Evolutionary conservation across 1,140 invertebrate genomes (phyloP), one percentile per base, ranked within the genome.

Genomic region (Hylyphantes graminicola): DNA sequence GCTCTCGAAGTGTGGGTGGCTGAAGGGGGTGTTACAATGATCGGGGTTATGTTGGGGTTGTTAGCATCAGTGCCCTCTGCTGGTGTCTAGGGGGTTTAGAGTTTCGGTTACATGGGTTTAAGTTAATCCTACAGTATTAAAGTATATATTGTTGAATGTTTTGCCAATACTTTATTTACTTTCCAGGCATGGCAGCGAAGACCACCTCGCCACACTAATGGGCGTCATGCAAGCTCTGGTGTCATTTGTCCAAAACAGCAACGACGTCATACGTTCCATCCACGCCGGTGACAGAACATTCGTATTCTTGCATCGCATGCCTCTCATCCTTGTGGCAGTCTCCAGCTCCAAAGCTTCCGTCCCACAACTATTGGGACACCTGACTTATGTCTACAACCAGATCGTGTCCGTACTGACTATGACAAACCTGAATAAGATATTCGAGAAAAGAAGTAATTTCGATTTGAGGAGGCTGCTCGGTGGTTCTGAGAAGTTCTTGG

Each of bases 211-310:
- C 0, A 97, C 96, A 6, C 90, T 98, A 13, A 98, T 97, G 92
- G 97, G 97, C 13, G 94, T 98, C 0, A 96, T 99, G 91, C 96
- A 98, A 90, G 97, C 96, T 7, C 89, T 98, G 79, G 96, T 98
- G 0, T 98, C 96, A 74, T 96, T 98, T 88, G 94, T 98, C 0
- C 94, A 96, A 89, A 93, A 94, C 87, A 93, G 92, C 79, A 93
- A 94, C 86, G 96, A 97, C 90, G 93, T 93, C 85, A 94, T 99
- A 57, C 92, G 94, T 84, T 96, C 94, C 2, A 95, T 98, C 67
- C 93, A 94, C 86, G 94, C 95, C 0, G 94, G 94, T n/a, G 93
- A 94, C 86, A 95, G 94, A 51, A 94, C 94, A 88, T 95, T 97
- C 89, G 96, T 97, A 4, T 98, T 98, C 90, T 90, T 98, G 59